phyloP scores from a whole-genome alignment of 2,888 invertebrate genomes.

The Nomada lathburiana region DNA sequence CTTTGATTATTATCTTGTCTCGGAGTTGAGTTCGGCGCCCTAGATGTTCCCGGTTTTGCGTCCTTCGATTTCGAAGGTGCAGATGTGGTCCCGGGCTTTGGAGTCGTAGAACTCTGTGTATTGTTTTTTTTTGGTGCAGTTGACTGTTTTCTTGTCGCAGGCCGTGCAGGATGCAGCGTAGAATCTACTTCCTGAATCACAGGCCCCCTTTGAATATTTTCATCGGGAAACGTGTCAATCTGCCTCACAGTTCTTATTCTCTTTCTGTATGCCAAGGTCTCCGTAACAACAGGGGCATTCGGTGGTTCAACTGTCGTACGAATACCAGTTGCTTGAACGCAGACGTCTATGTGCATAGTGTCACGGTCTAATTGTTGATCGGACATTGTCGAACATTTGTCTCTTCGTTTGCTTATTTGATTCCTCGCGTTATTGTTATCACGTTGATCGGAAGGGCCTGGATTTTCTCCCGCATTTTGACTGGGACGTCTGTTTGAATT shows the following conservation, averaged over 20 bases:
- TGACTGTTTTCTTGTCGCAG: too few species aligned
- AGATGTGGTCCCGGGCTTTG: not conserved
- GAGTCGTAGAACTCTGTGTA: not conserved
- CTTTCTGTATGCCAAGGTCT: not conserved
- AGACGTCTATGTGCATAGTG: slow-evolving; percentile 16
- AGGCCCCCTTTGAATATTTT: not conserved
- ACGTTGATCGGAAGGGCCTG: not conserved
- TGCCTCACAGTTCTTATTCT: slow-evolving; percentile 8
- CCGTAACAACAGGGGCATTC: not conserved
- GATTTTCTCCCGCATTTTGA: not conserved
- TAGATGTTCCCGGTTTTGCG: not conserved
- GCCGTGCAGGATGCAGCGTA: not conserved
- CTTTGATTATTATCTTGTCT: not conserved
- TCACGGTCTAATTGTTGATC: not conserved
- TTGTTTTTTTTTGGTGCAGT: rapidly evolving
- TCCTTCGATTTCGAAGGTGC: too few species aligned
- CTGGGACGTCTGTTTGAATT: not conserved
- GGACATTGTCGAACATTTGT: not conserved
- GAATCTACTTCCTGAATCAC: slow-evolving; percentile 12
- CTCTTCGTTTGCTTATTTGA: not conserved
- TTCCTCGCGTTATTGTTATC: not conserved
- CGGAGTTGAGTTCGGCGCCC: not conserved
- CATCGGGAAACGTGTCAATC: not conserved
- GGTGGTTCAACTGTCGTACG: not conserved
- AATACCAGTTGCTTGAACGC: slow-evolving; percentile 13